Base-by-base conservation (phyloP, 2,113 vertebrate genomes). In the Pseudopipra pipra region DNA sequence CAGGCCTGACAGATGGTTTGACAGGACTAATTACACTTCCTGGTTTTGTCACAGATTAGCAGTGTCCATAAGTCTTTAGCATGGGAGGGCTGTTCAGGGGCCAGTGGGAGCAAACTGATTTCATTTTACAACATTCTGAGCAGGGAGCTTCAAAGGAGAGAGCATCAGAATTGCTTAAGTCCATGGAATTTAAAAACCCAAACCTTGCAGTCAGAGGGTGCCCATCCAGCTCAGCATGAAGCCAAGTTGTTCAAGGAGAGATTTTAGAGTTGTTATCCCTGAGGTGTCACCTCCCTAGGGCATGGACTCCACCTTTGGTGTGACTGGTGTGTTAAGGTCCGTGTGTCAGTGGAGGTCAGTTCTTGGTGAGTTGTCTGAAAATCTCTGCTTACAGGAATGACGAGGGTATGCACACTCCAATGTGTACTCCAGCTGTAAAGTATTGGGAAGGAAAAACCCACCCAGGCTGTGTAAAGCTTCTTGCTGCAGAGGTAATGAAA, bases 1-100 rank as follows among this genome's bases (percentile, higher is more conserved):
- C 73, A 86, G 88, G 92, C 85, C 81, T 92, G 86, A 79, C 88
- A 95, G 96, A 81, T 95, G 95, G 90, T 86, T 95, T 89, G 86
- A 68, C 85, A 90, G 86, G 68, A 46, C 92, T 93, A 89, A 96
- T 93, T 90, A 90, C 77, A 70, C 44, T 65, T 85, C 65, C 70
- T 90, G 80, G 28, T 63, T 95, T 93, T 96, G 90, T 89, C 90
- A 62, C 76, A 85, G 90, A 92, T 94, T 68, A 92, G 80, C 80
- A 41, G 44, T 43, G 44, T 75, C 85, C 86, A 0, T 81, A 86
- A 92, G 80, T 81, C 86, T 90, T 84, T 65, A 95, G 83, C 55
- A 27, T 24, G 44, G 49, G 52, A 14, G 6, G 25, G 65, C 65
- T 89, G 77, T 73, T 84, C 21, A 28, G 61, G 73, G 83, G 9